These are phyloP conservation scores for Cephus cinctus DNA, from an alignment of 1,140 invertebrate species.

Conservation along the genomic window DNA sequence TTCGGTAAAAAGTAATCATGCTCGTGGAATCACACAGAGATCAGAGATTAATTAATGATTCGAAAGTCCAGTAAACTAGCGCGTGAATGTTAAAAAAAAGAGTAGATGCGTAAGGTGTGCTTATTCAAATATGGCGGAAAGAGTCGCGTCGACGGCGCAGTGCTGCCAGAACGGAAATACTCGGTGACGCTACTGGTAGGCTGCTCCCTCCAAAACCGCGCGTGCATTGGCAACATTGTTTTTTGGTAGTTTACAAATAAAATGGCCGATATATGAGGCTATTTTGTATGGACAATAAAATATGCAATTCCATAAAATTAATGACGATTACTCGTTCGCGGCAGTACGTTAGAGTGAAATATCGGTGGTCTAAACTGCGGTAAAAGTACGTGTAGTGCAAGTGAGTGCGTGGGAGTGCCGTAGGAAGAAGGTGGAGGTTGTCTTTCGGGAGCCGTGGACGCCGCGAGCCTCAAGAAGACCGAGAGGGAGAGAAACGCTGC, in stretches of 20 bases:
- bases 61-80: no score
- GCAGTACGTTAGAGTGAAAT: constrained; percentile 22
- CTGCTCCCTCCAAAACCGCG: constrained; percentile 49
- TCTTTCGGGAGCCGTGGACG: constrained; percentile 40
- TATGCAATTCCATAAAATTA: constrained; percentile 48
- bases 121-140: constrained; percentile 37
- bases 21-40: no score
- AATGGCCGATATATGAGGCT: constrained; percentile 56
- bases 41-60: no score
- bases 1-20: no score
- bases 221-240: constrained; percentile 49
- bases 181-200: constrained; percentile 33
- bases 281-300: constrained; percentile 53
- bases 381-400: constrained; percentile 22
- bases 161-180: constrained; percentile 38
- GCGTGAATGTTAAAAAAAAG: not conserved
- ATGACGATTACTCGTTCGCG: constrained; percentile 39
- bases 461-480: constrained; percentile 32
- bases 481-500: constrained; percentile 24
- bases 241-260: constrained; percentile 58
- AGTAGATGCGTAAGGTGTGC: not conserved
- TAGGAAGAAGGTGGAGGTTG: constrained; percentile 40
- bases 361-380: constrained; percentile 13
- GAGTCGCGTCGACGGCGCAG: constrained; percentile 29
- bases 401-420: constrained; percentile 34